Percentiles rank a stretch among this genome's conserved stretches.
Conservation (phyloP, 2,797 vertebrate species). For the Anguilla obscura region DNA sequence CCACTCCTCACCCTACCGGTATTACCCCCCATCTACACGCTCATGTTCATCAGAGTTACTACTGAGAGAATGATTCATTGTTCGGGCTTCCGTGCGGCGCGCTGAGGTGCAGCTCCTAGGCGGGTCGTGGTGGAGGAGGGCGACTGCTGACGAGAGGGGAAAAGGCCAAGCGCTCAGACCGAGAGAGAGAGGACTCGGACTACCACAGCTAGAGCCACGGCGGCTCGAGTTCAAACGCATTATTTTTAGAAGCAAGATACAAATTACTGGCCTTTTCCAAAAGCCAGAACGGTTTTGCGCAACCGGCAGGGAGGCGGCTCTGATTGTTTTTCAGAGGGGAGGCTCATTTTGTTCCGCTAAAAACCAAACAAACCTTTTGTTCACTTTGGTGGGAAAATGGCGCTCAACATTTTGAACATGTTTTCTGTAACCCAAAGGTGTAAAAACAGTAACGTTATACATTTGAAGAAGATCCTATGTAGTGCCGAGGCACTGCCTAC, state of each 20-base stretch:
- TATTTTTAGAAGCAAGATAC: conserved; percentile 14
- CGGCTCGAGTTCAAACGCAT: background rate
- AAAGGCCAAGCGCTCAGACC: background rate
- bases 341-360: background rate
- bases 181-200: background rate
- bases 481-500: conserved; percentile 26
- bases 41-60: background rate
- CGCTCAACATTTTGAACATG: background rate
- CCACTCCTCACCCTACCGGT: background rate
- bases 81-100: background rate
- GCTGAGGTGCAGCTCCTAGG: background rate
- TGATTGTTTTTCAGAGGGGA: background rate
- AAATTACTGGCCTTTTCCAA: background rate
- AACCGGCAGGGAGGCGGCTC: background rate
- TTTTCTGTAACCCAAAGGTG: background rate
- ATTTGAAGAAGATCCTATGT: background rate
- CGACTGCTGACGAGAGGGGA: background rate
- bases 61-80: background rate
- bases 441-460: conserved; percentile 10
- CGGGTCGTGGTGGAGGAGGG: background rate
- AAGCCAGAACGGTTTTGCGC: background rate
- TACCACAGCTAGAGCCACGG: background rate
- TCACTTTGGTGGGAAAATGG: background rate
- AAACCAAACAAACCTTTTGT: background rate
- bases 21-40: background rate